Evolutionary conservation across 2,113 vertebrate genomes (phyloP), one percentile per base, ranked within the genome.

Genomic region (Eulemur macaco): DNA sequence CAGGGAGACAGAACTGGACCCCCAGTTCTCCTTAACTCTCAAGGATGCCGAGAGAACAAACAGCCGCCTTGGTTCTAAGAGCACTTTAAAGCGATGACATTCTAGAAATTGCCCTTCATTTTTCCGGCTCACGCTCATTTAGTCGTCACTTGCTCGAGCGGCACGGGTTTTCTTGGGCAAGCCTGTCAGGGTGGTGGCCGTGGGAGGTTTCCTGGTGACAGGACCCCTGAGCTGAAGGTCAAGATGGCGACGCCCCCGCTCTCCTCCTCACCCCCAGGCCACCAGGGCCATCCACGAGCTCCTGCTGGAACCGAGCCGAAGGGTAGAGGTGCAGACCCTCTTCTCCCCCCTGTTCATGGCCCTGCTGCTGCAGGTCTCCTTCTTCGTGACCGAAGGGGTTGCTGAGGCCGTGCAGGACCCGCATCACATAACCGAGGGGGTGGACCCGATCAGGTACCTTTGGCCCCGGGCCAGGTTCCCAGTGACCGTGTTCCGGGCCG

Each of bases 351-450:
- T 98, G 88, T 96, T 93, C 25, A 6, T 94, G 14, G 64, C 78
- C 13, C 92, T 98, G 77, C 95, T 98, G 3, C 78, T 91, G 52
- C 96, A 78, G 54, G 7, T 86, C 29, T 97, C 97, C 64, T 94
- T 66, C 10, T 91, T 97, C 0, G 88, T 96, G 78, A 1, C 17
- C 1, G 58, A 29, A 23, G 69, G 21, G 39, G 87, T 11, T 0
- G 0, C 47, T 0, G 29, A 27, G 6, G 5, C 0, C 0, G 0
- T 6, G 29, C 52, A 66, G 39, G 54, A 91, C 0, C 47, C 23
- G 14, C 50, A 20, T 5, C n/a, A 1, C 0, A 0, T 7, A 1
- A 1, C n/a, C 0, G 20, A 85, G 20, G 39, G 37, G 58, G 1
- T 39, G 85, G 80, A 97, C 68, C 73, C 86, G 0, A 7, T 98